Percentiles rank a stretch among this genome's conserved stretches.
Evolutionary conservation across 1,140 invertebrate species (phyloP).

Genomic region (Radopholus similis): DNA sequence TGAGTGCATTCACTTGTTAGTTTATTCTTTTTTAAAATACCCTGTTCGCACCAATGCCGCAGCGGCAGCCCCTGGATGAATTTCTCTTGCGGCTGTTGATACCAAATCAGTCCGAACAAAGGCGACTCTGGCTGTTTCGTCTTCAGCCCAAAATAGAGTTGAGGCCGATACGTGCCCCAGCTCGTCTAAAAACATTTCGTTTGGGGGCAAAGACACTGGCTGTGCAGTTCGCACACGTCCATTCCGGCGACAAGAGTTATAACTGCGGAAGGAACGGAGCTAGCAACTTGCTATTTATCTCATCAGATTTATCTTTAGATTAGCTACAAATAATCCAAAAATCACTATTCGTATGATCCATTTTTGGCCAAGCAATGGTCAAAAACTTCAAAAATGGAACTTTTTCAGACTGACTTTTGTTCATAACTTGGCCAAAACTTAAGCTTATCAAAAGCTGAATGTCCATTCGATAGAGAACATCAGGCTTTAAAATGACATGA

Average conservation of each 20-base stretch:
- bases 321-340: not conserved
- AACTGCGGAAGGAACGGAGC: not conserved
- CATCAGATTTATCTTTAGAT: not conserved
- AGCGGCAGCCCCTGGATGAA: constrained; percentile 52
- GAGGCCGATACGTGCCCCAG: constrained; percentile 86
- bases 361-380: too few species aligned
- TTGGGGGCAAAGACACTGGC: not conserved
- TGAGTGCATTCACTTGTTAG: not conserved
- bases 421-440: too few species aligned
- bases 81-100: constrained; percentile 71
- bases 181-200: constrained; percentile 19
- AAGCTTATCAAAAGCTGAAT: too few species aligned
- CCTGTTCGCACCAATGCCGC: constrained; percentile 84
- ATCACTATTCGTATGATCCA: too few species aligned
- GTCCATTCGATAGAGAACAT: too few species aligned
- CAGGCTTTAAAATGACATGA: too few species aligned
- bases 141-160: constrained; percentile 75
- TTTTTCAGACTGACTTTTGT: too few species aligned
- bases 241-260: too few species aligned
- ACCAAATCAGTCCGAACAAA: constrained; percentile 94
- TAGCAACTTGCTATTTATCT: not conserved
- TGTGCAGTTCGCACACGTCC: too few species aligned
- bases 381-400: too few species aligned
- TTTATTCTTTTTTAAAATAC: constrained; percentile 70
- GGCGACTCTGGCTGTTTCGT: constrained; percentile 80